phyloP scores from a whole-genome alignment of 2,888 invertebrate genomes.

The Agrochola circellaris region DNA sequence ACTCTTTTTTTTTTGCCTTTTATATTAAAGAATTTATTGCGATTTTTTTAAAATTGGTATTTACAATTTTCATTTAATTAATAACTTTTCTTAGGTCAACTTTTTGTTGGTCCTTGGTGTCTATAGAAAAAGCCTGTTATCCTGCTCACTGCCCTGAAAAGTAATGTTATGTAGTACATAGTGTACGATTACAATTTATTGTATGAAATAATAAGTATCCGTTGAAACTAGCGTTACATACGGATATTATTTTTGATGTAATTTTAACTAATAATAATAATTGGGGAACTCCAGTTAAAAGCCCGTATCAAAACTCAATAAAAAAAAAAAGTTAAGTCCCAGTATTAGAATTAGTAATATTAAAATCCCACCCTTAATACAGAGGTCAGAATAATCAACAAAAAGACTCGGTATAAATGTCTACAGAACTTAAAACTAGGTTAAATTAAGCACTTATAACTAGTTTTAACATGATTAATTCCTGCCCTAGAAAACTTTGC shows the following conservation, averaged over 20 bases:
- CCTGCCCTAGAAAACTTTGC: constrained; percentile 38
- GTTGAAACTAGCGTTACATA: neutral
- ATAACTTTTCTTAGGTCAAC: neutral
- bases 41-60: no score
- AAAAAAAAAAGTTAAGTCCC: neutral
- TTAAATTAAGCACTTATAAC: constrained; percentile 35
- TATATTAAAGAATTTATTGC: neutral
- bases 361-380: no score
- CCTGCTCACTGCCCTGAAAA: neutral
- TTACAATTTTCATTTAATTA: neutral
- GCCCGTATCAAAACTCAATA: no score
- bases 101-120: neutral
- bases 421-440: constrained; percentile 30
- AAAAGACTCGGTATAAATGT: constrained; percentile 4
- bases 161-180: no score
- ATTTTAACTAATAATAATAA: neutral
- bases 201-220: neutral
- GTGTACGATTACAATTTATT: neutral
- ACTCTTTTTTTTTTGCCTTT: no score
- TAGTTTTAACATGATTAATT: constrained; percentile 36
- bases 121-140: neutral
- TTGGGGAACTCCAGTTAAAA: no score
- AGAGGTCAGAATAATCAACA: constrained; percentile 17
- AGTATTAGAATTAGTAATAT: neutral
- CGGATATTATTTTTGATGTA: neutral